phyloP scores from a whole-genome alignment of 2,888 invertebrate genomes.

The Polyommatus icarus region DNA sequence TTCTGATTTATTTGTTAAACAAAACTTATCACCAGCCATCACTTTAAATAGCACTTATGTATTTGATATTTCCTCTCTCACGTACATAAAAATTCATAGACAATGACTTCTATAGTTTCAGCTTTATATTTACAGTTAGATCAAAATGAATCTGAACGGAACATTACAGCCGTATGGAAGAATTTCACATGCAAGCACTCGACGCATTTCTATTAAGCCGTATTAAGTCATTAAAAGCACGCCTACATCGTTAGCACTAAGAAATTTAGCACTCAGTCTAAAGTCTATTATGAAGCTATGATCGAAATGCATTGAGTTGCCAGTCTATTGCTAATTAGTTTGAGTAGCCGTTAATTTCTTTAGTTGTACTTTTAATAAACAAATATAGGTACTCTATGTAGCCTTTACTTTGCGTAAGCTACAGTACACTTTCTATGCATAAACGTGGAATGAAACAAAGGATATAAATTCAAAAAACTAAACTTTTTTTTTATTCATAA shows the following conservation, averaged over 20 bases:
- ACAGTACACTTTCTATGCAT: neutral
- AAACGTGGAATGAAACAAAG: too few species aligned
- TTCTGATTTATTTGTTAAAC: too few species aligned
- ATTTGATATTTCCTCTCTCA: too few species aligned
- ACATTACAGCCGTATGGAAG: conserved; percentile 36
- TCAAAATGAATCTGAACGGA: neutral
- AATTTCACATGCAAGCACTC: conserved; percentile 37
- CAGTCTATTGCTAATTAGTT: conserved; percentile 10
- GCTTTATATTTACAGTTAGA: neutral
- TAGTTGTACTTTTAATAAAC: neutral
- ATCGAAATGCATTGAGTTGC: conserved; percentile 7
- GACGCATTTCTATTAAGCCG: conserved; percentile 39
- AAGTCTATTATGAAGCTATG: conserved; percentile 17
- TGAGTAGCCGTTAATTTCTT: neutral
- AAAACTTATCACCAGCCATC: too few species aligned
- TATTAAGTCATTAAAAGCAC: conserved; percentile 36
- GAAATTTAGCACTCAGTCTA: conserved; percentile 24
- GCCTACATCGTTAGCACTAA: conserved; percentile 32
- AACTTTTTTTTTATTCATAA: neutral
- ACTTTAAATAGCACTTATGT: too few species aligned
- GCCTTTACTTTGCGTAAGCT: neutral
- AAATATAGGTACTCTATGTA: neutral
- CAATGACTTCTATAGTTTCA: too few species aligned
- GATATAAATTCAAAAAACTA: neutral
- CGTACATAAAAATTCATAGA: too few species aligned